Conservation (phyloP, 2,797 vertebrate genomes). For the Arctocebus calabarensis region DNA sequence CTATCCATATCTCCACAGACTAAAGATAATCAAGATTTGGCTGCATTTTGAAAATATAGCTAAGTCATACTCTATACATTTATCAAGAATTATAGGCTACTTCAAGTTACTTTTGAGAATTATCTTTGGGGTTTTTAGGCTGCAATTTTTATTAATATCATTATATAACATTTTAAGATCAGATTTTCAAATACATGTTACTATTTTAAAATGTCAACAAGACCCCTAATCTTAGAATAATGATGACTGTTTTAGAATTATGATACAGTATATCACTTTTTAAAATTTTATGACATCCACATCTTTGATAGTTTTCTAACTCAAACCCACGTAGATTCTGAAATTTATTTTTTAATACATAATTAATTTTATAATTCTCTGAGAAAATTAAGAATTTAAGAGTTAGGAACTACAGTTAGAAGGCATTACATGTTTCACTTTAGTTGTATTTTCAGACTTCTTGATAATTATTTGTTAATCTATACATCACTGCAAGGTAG, state of each 20-base stretch:
- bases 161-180: conserved; percentile 57
- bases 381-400: conserved; percentile 57
- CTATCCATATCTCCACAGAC: neutral
- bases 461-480: conserved; percentile 40
- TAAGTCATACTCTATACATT: conserved; percentile 42
- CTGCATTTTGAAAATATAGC: conserved; percentile 56
- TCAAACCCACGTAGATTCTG: conserved; percentile 32
- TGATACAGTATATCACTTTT: neutral
- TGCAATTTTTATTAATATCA: conserved; percentile 61
- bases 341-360: conserved; percentile 36
- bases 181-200: conserved; percentile 56
- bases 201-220: conserved; percentile 56
- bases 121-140: conserved; percentile 52
- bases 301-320: conserved; percentile 64
- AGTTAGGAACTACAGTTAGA: conserved; percentile 45
- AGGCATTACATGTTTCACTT: conserved; percentile 43
- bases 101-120: conserved; percentile 56
- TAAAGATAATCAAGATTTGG: conserved; percentile 65
- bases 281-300: conserved; percentile 29
- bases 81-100: conserved; percentile 7
- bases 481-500: neutral
- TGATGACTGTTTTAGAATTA: conserved; percentile 49
- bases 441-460: conserved; percentile 39
- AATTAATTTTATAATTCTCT: conserved; percentile 54
- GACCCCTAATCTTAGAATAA: conserved; percentile 33